Evolutionary conservation across 1,140 invertebrate species (phyloP).

Genomic region (Coelopa frigida): DNA sequence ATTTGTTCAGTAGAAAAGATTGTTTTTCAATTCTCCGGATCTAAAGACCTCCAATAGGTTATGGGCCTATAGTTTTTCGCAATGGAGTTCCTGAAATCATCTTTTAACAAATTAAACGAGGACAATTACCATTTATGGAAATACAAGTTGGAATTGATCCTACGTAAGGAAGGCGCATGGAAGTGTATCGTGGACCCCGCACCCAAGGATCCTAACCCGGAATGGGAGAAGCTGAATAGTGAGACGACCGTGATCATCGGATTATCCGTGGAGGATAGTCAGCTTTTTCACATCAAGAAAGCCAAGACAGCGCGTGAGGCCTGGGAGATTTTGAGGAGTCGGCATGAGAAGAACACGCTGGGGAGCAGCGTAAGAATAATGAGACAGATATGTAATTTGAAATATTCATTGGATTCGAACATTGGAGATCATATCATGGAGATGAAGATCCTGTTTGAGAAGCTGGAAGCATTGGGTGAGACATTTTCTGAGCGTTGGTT

Average conservation of each 20-base stretch:
- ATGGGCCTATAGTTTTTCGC: slow-evolving; percentile 4
- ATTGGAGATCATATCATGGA: slow-evolving; percentile 20
- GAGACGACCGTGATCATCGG: slow-evolving; percentile 11
- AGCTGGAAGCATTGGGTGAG: slow-evolving; percentile 17
- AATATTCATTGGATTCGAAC: slow-evolving; percentile 10
- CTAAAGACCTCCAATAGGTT: too few species aligned
- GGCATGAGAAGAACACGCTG: slow-evolving; percentile 18
- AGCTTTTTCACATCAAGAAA: slow-evolving; percentile 12
- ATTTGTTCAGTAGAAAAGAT: too few species aligned
- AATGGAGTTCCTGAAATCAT: slow-evolving; percentile 2
- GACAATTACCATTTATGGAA: too few species aligned
- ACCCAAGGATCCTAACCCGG: background rate
- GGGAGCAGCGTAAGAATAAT: slow-evolving; percentile 15
- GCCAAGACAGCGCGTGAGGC: slow-evolving; percentile 10
- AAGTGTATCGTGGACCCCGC: slow-evolving; percentile 1
- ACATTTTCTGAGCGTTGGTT: slow-evolving; percentile 12
- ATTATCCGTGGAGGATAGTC: slow-evolving; percentile 13
- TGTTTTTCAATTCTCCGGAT: too few species aligned
- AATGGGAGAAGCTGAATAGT: slow-evolving; percentile 10
- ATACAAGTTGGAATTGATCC: slow-evolving; percentile 16
- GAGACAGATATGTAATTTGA: slow-evolving; percentile 9
- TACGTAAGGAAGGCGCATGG: slow-evolving; percentile 12
- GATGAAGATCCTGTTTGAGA: slow-evolving; percentile 14
- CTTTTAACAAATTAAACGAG: slow-evolving; percentile 4
- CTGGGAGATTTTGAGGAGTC: slow-evolving; percentile 16